Evolutionary conservation across 2,797 vertebrate genomes (phyloP), one percentile per base, ranked within the genome.

Genomic region (Coendou prehensilis): DNA sequence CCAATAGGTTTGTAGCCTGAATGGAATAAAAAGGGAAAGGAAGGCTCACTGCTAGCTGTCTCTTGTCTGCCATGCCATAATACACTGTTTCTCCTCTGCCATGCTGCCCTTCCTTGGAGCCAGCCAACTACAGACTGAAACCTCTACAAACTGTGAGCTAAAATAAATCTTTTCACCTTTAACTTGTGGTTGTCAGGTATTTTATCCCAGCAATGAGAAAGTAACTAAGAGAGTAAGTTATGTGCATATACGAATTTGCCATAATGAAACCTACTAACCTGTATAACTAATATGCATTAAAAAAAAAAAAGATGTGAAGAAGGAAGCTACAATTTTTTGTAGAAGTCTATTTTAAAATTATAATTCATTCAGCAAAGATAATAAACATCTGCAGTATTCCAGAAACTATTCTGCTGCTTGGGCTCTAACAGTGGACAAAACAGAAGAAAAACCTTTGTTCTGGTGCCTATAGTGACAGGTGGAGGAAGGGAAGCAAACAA

Each of bases 351-450:
- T 15, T 69, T 15, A 22, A 81, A 30, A 22, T n/a, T 45, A 14
- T 73, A 67, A 89, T 69, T 82, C 45, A 86, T 63, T 96, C 67
- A 78, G 63, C 61, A 92, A 95, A 56, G 14, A 63, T 45, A 95
- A 45, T 23, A 52, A 89, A 37, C 41, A 78, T 6, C 28, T 71
- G 20, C 23, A 75, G 54, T 80, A 59, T 33, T 20, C 22, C 28
- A 57, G 18, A 79, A 85, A 63, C 47, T 61, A 15, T 61, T 56
- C 30, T 22, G 30, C 23, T 79, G 15, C 37, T 91, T 76, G 41
- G 41, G 57, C 47, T 96, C 0, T 57, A 54, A 63, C 2, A 81
- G 41, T 45, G n/a, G 20, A 63, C 52, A 73, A 78, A 73, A 45
- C 10, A 73, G 26, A 63, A 41, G 15, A 59, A 69, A 67, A 75